Base-by-base conservation (phyloP, 2,888 invertebrate species). In the Coelinius sp. region DNA sequence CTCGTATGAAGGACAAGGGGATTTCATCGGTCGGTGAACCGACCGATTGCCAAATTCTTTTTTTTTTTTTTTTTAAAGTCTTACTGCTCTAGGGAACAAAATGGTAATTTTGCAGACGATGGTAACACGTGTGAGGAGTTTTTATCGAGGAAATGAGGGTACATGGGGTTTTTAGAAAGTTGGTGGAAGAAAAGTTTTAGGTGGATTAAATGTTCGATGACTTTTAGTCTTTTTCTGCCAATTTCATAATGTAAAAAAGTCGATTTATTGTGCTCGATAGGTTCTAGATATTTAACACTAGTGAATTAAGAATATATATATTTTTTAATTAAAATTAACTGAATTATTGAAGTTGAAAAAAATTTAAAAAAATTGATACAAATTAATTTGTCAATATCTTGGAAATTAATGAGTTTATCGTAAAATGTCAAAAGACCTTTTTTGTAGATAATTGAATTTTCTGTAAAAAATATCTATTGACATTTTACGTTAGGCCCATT, bases 11-110 rank as follows among this genome's bases (percentile, higher is more conserved):
- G 74, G 71, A 76, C 71, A 73, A 62, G 62, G 38, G 49, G 35
- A 27, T 74, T 65, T 56, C 56, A 59, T 46, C 64, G 77, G 74
- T 76, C 76, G 70, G 67, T 74, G 77, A 77, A 78, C 78, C 71
- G 63, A 44, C 7, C 64, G 59, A 70, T 71, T 73, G 76, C 74
- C 73, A 73, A 76, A 76, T 76, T n/a, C n/a, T n/a, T n/a, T n/a
- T n/a, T n/a, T n/a, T n/a, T n/a, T n/a, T n/a, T 76, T 67, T 24
- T 46, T 49, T 17, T 49, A 8, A 20, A 20, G 46, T 1, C 46
- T 5, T 49, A 5, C 17, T 14, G 46, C 46, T 49, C 46, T 17
- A 49, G 46, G 46, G 20, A 8, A 49, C 3, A 41, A 38, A 76
- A 73, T 75, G 72, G 73, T 74, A 71, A 71, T 52, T 22, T 52